Evolutionary conservation across 2,113 vertebrate genomes (phyloP).

Genomic region (Ellobius talpinus): DNA sequence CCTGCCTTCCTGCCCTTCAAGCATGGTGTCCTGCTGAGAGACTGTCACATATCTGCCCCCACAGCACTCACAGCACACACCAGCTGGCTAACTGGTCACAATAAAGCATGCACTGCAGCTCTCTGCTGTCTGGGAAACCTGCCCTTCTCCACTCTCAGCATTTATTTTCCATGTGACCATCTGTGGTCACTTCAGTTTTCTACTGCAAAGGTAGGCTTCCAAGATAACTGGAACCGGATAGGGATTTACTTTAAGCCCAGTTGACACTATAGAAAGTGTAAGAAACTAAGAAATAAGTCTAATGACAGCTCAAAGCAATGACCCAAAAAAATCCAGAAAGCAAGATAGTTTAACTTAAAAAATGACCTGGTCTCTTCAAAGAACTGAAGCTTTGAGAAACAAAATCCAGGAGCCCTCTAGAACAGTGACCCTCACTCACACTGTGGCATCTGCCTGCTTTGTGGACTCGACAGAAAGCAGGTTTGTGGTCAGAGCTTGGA

Average conservation of each 20-base stretch:
- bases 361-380: background rate
- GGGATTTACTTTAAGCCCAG: background rate
- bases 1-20: background rate
- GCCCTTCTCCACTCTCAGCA: background rate
- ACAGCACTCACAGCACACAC: background rate
- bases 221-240: background rate
- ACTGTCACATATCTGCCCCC: background rate
- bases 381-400: background rate
- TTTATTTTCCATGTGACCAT: background rate
- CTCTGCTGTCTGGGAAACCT: fast-evolving
- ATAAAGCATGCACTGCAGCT: fast-evolving
- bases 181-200: background rate
- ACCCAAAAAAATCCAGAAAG: background rate
- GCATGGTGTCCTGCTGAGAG: background rate
- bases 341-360: background rate
- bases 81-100: background rate
- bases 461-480: too few species aligned
- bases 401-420: background rate
- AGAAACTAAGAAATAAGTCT: background rate
- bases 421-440: background rate
- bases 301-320: background rate
- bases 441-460: background rate
- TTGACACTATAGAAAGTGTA: background rate
- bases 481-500: background rate
- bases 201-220: background rate